Percentiles rank a stretch among this genome's conserved stretches.
phyloP scores from a whole-genome alignment of 2,797 vertebrate species.

The Aratinga solstitialis region DNA sequence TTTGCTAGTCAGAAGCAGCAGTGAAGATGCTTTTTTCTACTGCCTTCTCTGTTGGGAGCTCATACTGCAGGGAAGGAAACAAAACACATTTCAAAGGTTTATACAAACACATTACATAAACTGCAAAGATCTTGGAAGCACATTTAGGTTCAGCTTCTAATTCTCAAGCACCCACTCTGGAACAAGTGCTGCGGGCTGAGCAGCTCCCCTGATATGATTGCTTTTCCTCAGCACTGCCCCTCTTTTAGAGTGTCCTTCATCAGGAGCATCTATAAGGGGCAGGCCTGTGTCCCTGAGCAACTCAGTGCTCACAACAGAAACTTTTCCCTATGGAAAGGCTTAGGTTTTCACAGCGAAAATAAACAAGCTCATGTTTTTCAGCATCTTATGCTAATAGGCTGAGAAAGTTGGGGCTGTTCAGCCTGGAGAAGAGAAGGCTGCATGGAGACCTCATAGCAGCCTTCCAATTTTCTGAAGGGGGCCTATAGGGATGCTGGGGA shows the following conservation, averaged over 20 bases:
- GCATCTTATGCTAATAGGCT: background rate
- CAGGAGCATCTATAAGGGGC: background rate
- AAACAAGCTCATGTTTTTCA: background rate
- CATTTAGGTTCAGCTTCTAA: background rate
- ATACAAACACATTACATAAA: background rate
- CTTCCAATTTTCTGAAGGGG: too few relatives aligned
- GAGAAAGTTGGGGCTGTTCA: too few relatives aligned
- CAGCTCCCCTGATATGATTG: accelerated
- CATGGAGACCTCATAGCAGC: too few relatives aligned
- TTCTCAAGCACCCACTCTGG: background rate
- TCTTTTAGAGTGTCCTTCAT: background rate
- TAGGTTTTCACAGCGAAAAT: background rate
- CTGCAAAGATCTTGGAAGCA: background rate
- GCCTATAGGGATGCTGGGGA: too few relatives aligned
- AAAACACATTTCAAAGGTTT: background rate
- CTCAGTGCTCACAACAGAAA: accelerated
- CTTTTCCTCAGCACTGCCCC: background rate
- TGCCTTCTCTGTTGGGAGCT: background rate
- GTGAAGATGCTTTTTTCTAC: background rate
- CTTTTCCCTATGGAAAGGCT: background rate
- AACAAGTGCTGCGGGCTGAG: background rate
- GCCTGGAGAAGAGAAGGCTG: too few relatives aligned
- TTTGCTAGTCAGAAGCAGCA: background rate
- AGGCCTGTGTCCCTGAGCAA: background rate
- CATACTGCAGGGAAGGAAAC: slow-evolving; percentile 25